Evolutionary conservation across 2,797 vertebrate species (phyloP).

Genomic region (Mus spretus): DNA sequence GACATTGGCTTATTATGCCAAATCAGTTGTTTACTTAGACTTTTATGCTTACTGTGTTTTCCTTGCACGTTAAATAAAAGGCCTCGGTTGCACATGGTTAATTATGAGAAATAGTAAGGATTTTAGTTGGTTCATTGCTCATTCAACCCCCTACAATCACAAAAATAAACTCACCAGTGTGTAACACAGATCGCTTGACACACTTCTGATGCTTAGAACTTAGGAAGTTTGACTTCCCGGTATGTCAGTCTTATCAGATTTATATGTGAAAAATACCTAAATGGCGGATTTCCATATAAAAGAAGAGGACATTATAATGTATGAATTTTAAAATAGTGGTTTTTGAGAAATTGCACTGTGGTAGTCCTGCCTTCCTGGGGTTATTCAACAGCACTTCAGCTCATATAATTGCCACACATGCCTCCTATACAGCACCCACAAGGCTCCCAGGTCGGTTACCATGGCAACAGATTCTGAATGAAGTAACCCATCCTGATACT

Average conservation of each 20-base stretch:
- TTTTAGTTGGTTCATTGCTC: slow-evolving; percentile 22
- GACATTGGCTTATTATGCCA: slow-evolving; percentile 47
- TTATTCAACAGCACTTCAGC: slow-evolving; percentile 78
- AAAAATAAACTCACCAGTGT: slow-evolving; percentile 47
- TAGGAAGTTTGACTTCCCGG: slow-evolving; percentile 62
- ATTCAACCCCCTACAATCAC: slow-evolving; percentile 9
- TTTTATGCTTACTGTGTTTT: slow-evolving; percentile 19
- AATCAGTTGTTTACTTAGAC: slow-evolving; percentile 28
- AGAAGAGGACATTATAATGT: slow-evolving; percentile 70
- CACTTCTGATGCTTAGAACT: slow-evolving; percentile 60
- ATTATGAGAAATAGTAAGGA: slow-evolving; percentile 54
- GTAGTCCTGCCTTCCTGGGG: slow-evolving; percentile 76
- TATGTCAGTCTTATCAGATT: slow-evolving; percentile 66
- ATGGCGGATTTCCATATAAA: slow-evolving; percentile 73
- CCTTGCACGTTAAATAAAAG: slow-evolving; percentile 44
- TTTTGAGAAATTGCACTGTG: slow-evolving; percentile 77
- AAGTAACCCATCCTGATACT: slow-evolving; percentile 65
- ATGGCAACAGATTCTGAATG: slow-evolving; percentile 79
- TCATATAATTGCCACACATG: slow-evolving; percentile 78
- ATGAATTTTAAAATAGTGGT: slow-evolving; percentile 79
- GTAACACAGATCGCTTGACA: slow-evolving; percentile 6
- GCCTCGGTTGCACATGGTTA: not conserved
- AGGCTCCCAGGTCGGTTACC: slow-evolving; percentile 72
- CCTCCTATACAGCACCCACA: slow-evolving; percentile 57
- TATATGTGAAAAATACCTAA: slow-evolving; percentile 68